Conservation (phyloP, 2,797 vertebrate genomes). For the Enteromius afrohamiltoni region DNA sequence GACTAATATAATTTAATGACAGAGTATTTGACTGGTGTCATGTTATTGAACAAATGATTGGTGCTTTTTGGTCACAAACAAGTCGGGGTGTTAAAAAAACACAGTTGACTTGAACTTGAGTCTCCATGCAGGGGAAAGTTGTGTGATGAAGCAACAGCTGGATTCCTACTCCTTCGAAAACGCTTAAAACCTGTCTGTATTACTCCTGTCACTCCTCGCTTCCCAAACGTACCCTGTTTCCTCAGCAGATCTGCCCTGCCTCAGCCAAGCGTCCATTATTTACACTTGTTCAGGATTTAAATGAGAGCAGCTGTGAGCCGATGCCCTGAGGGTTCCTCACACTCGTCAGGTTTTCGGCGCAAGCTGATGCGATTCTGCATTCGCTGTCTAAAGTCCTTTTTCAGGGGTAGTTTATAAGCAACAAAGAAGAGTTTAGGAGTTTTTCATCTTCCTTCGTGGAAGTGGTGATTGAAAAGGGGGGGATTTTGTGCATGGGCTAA, state of each 20-base stretch:
- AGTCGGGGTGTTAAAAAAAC: slow-evolving; percentile 3
- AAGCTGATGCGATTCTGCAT: slow-evolving; percentile 59
- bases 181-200: not conserved
- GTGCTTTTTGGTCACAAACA: slow-evolving; percentile 33
- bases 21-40: slow-evolving; percentile 30
- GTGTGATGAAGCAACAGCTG: not conserved
- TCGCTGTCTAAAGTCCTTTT: slow-evolving; percentile 51
- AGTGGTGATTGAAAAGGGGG: slow-evolving; percentile 71
- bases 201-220: not conserved
- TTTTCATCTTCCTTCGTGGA: slow-evolving; percentile 62
- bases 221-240: not conserved
- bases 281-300: slow-evolving; percentile 43
- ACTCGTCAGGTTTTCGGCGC: not conserved
- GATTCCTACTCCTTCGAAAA: not conserved
- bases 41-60: slow-evolving; percentile 23
- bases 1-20: slow-evolving; percentile 39
- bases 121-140: not conserved
- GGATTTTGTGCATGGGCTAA: slow-evolving; percentile 71
- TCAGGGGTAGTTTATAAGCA: slow-evolving; percentile 63
- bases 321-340: slow-evolving; percentile 46
- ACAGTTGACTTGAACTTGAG: not conserved
- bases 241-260: not conserved
- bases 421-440: slow-evolving; percentile 61
- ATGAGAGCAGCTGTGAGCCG: slow-evolving; percentile 50
- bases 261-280: slow-evolving; percentile 48